Evolutionary conservation across 2,797 vertebrate genomes (phyloP), one percentile per base, ranked within the genome.

Genomic region (Lemur catta): DNA sequence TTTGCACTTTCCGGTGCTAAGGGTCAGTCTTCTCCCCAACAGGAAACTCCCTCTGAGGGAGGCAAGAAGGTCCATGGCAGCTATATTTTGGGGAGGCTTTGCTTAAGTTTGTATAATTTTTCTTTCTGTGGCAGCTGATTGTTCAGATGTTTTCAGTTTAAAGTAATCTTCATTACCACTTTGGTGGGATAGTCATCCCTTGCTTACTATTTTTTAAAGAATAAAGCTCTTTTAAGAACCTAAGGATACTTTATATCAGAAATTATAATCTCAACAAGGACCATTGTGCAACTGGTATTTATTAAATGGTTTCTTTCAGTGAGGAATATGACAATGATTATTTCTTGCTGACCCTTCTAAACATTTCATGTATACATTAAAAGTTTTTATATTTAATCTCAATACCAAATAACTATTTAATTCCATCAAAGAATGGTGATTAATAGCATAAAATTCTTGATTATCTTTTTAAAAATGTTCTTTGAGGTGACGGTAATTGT

Each of bases 401-500:
- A 92, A 28, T 33, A 89, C 52, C 35, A 72, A 93, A 33, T 93
- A 46, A 76, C 41, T 89, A 5, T 52, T 41, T 85, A 26, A 91
- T 85, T 90, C 28, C 65, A 10, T 93, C 57, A 84, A n/a, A 33
- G 61, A 79, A 82, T 91, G 24, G 14, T 59, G 35, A 55, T 71
- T 55, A 81, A 63, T 80, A 91, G 46, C 15, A 17, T 59, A 75
- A 67, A 71, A 79, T 75, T 85, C 26, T 87, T 89, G 38, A 52
- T 92, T 84, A 55, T 89, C 52, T 96, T 90, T 76, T 63, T 35
- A 52, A 91, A 75, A 76, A 89, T 69, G 78, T 22, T 48, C 22
- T 74, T 67, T 63, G 15, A 85, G 87, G 61, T 86, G 6, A 92
- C 93, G 75, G 41, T 89, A 41, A 87, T 97, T 94, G 11, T 97